Evolutionary conservation across 1,140 invertebrate species (phyloP), one percentile per base, ranked within the genome.

Genomic region (Ylistrum balloti): DNA sequence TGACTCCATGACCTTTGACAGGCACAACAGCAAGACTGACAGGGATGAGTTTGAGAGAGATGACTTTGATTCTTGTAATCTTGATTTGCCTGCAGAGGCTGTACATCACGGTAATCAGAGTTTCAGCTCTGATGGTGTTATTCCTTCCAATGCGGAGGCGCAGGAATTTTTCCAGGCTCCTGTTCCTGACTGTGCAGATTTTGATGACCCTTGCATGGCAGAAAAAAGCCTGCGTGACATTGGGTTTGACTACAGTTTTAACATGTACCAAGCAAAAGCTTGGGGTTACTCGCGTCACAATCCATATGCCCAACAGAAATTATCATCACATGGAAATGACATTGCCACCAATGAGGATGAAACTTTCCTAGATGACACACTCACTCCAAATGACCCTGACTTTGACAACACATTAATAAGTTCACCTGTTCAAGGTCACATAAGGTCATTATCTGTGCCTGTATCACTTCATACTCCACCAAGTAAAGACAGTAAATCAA

Each of bases 101-200:
- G 33, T 94, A 22, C 34, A 38, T 15, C 90, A 88, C 28, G 38
- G 88, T 11, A 90, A 93, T 88, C 86, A 91, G 13, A 94, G 93
- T 90, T 94, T 93, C 85, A 93, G 91, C 89, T 33, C 86, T 7
- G 93, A 93, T 90, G 91, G 92, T 85, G 85, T 93, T 13, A 33
- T 93, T 32, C 93, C 94, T 3, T 90, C 91, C 22, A 88, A 88
- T 33, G 89, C 90, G 15, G 88, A 92, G 20, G 91, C 92, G 0
- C 91, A 93, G 34, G 86, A 89, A 20, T 93, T 91, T 85, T 94
- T 94, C 85, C 87, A 92, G 88, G 38, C 89, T 32, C 48, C 86
- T 32, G 89, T 85, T 45, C 88, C 86, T 0, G 88, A 89, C 28
- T 88, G 87, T 90, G 34, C 90, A n/a, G 92, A 93, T 85, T 93